Evolutionary conservation across 2,797 vertebrate species (phyloP).

Genomic region (Bucorvus abyssinicus): DNA sequence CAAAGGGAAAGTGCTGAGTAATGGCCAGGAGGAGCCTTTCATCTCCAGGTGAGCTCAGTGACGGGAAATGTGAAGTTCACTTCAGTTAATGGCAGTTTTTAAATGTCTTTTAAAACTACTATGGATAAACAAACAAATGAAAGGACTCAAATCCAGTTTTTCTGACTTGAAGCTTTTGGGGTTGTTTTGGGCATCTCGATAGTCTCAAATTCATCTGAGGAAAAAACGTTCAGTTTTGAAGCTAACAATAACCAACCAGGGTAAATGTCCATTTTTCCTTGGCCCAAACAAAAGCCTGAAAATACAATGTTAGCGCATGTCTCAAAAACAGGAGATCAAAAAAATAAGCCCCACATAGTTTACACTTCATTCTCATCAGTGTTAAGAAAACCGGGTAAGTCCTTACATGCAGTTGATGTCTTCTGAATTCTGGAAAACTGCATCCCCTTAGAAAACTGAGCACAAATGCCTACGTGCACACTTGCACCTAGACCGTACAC

Average conservation of each 20-base stretch:
- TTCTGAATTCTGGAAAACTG: neutral
- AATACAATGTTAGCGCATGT: neutral
- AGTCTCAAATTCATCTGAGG: neutral
- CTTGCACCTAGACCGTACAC: neutral
- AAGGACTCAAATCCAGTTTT: neutral
- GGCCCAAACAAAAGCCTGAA: neutral
- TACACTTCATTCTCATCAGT: neutral
- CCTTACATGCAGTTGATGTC: neutral
- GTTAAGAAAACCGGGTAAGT: neutral
- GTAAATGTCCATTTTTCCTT: neutral
- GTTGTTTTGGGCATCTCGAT: neutral
- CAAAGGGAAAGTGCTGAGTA: slow-evolving; percentile 19
- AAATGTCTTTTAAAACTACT: neutral
- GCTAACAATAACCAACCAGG: neutral
- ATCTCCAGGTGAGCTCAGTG: slow-evolving; percentile 37
- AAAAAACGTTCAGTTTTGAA: neutral
- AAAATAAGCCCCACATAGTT: neutral
- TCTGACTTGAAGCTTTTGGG: neutral
- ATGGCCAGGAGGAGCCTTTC: slow-evolving; percentile 22
- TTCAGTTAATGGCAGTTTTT: slow-evolving; percentile 4
- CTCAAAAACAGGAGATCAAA: neutral
- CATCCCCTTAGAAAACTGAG: neutral
- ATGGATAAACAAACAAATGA: slow-evolving; percentile 10
- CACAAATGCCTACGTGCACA: neutral
- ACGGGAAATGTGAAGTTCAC: slow-evolving; percentile 20